Conservation (phyloP, 2,113 vertebrate genomes). For the Ochotona princeps region DNA sequence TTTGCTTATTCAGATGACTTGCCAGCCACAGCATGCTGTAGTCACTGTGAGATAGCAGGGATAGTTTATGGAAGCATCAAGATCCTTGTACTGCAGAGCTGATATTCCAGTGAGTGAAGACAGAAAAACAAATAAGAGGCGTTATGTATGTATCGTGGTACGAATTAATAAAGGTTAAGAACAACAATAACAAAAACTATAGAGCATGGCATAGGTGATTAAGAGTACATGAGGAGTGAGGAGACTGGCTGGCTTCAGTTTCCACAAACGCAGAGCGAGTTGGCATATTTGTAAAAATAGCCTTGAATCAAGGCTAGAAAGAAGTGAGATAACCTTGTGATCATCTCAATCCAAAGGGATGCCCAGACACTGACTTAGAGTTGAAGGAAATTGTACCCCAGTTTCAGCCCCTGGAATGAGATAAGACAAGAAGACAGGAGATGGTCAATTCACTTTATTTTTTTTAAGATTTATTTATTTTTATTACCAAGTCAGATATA, state of each 20-base stretch:
- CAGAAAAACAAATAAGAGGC: not conserved
- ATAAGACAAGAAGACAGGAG: not conserved
- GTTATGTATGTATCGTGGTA: not conserved
- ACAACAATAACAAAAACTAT: not conserved
- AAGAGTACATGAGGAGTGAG: accelerated
- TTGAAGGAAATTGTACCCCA: not conserved
- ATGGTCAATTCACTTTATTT: too few species aligned
- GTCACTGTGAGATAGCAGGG: not conserved
- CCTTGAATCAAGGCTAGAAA: not conserved
- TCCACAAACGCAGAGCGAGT: too few species aligned
- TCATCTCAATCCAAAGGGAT: not conserved
- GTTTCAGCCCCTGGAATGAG: not conserved
- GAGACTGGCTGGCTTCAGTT: not conserved
- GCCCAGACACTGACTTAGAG: not conserved
- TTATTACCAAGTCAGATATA: too few species aligned
- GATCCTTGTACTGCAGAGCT: not conserved
- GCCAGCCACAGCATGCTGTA: too few species aligned
- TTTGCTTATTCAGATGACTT: not conserved
- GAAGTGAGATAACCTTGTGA: not conserved
- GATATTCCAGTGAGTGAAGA: not conserved
- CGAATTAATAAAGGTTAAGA: not conserved
- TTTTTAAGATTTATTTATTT: too few species aligned
- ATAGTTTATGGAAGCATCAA: not conserved
- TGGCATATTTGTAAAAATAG: not conserved
- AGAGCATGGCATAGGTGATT: not conserved